phyloP scores from a whole-genome alignment of 2,797 vertebrate species.

The Pelochelys cantorii region DNA sequence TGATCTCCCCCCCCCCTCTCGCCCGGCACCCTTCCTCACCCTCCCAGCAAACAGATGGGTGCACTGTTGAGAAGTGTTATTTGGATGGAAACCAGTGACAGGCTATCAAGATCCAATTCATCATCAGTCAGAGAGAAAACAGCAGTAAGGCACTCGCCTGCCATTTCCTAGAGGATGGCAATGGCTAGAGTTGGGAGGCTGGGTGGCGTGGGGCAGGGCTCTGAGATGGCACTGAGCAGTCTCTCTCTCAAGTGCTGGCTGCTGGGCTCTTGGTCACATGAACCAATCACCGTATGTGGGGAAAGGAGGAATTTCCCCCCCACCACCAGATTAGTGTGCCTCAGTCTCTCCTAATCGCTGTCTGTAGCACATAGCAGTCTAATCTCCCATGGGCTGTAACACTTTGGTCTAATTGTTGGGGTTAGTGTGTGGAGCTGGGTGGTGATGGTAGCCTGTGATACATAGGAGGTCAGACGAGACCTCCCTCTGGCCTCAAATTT shows the following conservation, averaged over 20 bases:
- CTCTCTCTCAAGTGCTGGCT: background rate
- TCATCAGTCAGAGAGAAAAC: background rate
- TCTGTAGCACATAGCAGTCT: background rate
- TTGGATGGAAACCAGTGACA: background rate
- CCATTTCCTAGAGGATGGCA: background rate
- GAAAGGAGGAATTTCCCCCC: background rate
- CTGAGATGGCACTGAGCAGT: background rate
- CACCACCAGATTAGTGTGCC: background rate
- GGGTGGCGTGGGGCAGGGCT: background rate
- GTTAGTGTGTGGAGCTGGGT: background rate
- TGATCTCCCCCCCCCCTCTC: background rate
- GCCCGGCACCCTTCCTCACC: fast-evolving
- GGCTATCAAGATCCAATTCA: background rate
- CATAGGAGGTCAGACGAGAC: background rate
- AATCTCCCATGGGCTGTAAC: background rate
- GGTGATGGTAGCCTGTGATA: background rate
- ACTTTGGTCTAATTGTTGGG: background rate
- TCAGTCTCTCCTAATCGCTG: background rate
- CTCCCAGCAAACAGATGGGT: background rate
- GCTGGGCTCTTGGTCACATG: background rate
- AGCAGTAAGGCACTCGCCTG: background rate
- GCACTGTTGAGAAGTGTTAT: background rate
- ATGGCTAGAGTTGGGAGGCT: background rate
- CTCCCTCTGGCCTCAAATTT: background rate
- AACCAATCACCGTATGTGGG: background rate